phyloP scores from a whole-genome alignment of 2,888 invertebrate genomes.

The Mongoloraphidia duomilia region DNA sequence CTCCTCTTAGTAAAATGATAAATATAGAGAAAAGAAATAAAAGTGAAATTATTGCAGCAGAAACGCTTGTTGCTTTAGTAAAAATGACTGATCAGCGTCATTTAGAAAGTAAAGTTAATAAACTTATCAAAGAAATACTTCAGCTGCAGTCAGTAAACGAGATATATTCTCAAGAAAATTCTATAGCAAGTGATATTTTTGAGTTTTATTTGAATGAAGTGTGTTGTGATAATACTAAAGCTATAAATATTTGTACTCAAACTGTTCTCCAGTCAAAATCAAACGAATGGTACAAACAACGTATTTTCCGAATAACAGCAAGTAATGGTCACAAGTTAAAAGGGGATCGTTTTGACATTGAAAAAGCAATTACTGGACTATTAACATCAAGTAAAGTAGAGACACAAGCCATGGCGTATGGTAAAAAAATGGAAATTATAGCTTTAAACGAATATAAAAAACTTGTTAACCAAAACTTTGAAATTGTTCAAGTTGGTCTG shows the following conservation, averaged over 20 bases:
- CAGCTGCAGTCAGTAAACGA: constrained; percentile 6
- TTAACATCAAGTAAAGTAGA: constrained; percentile 7
- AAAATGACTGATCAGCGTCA: constrained; percentile 6
- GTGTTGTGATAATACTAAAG: constrained; percentile 8
- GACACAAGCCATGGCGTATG: constrained; percentile 11
- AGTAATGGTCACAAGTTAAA: constrained; percentile 12
- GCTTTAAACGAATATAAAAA: constrained; percentile 12
- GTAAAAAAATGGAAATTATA: constrained; percentile 11
- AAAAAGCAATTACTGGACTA: constrained; percentile 10
- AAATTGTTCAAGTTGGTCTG: constrained; percentile 13
- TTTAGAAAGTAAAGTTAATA: constrained; percentile 4
- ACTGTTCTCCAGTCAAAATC: constrained; percentile 11
- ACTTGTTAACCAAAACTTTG: constrained; percentile 5
- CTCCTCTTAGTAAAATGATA: constrained; percentile 8
- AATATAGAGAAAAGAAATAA: constrained; percentile 10
- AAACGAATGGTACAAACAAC: constrained; percentile 9
- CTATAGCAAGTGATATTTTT: constrained; percentile 6
- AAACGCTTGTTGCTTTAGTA: constrained; percentile 7
- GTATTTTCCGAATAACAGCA: background rate
- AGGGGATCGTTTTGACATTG: constrained; percentile 10
- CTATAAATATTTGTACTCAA: constrained; percentile 7
- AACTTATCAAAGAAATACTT: constrained; percentile 9
- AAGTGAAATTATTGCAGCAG: constrained; percentile 10
- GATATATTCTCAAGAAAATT: constrained; percentile 4
- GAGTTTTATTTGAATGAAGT: constrained; percentile 9